A percentile compares a stretch with the other conserved stretches of the same genome.
Conservation (phyloP, 1,140 invertebrate species). For the Sweltsa coloradensis region DNA sequence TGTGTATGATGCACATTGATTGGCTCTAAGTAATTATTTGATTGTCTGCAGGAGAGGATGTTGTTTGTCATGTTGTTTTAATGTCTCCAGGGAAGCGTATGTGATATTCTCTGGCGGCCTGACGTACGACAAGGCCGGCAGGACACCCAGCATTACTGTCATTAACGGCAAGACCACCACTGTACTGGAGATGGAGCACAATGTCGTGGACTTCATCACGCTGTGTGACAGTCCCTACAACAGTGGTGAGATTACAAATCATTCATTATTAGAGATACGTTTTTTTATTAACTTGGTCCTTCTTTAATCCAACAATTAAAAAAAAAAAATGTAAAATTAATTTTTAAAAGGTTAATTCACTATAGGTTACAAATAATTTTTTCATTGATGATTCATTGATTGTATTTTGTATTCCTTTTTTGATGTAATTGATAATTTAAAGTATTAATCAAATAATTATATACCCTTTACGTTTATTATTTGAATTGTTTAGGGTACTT, state of each 20-base stretch:
- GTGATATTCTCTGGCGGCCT: slow-evolving; percentile 93
- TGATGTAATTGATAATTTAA: too few species aligned
- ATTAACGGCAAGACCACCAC: slow-evolving; percentile 91
- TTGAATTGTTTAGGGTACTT: too few species aligned
- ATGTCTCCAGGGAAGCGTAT: slow-evolving; percentile 70
- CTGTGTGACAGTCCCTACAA: slow-evolving; percentile 87
- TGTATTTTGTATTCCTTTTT: too few species aligned
- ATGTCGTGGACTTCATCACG: slow-evolving; percentile 93
- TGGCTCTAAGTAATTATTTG: slow-evolving; percentile 7
- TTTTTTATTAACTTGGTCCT: slow-evolving; percentile 13
- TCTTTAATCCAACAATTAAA: not conserved
- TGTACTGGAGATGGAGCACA: slow-evolving; percentile 98
- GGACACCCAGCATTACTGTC: slow-evolving; percentile 90
- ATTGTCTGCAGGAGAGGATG: too few species aligned
- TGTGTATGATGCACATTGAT: not conserved
- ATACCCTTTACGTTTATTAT: too few species aligned
- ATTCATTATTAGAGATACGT: slow-evolving; percentile 12
- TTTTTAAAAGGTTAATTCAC: not conserved
- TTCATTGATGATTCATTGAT: too few species aligned
- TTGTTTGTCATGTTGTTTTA: too few species aligned
- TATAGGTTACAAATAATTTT: not conserved
- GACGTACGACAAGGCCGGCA: slow-evolving; percentile 74
- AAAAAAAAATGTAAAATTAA: slow-evolving; percentile 10
- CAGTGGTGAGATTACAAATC: slow-evolving; percentile 64
- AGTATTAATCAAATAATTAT: too few species aligned